Evolutionary conservation across 2,888 invertebrate genomes (phyloP), one percentile per base, ranked within the genome.

Genomic region (Leptarthrus brevirostris): DNA sequence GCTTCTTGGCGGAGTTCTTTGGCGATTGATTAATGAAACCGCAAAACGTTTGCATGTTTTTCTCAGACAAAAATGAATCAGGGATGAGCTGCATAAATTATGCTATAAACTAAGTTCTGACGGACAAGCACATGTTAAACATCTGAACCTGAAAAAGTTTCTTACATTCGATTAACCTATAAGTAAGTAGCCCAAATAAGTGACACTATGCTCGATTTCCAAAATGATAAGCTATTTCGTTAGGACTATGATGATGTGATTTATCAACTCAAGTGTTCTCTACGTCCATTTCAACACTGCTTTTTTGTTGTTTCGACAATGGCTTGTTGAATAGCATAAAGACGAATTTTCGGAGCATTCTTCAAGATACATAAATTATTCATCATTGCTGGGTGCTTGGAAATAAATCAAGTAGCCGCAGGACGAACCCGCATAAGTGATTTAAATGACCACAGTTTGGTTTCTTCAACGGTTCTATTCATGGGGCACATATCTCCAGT

Each of bases 361-460:
- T 61, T 18, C 40, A 61, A 40, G 40, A 61, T 40, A 61, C 79
- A 82, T 82, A 82, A 82, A 82, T 82, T 82, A 82, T 82, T 82
- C 82, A 82, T 82, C 30, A 30, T 30, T 30, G 30, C 8, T 30
- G 30, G 30, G 30, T 30, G 30, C 30, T 30, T 8, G 30, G 30
- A 80, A 80, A 82, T 82, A 82, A 82, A 82, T 82, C 82, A 82
- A 80, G 80, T 79, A 77, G 77, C 77, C 79, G 77, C 79, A 78
- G 76, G 34, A 5, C 14, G 22, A 61, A 61, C 10, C 61, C 61
- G 40, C 61, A 61, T 61, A 61, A 61, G 61, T 61, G 61, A 61
- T 61, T 61, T 61, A 61, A 61, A 20, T 61, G 61, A 61, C 61
- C 61, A 34, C 61, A 61, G 40, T 61, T 61, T 12, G 61, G 40